Percentiles rank a stretch among this genome's conserved stretches.
Conservation (phyloP, 53 echinoderm and acorn worm species). For the Holothuria leucospilota region DNA sequence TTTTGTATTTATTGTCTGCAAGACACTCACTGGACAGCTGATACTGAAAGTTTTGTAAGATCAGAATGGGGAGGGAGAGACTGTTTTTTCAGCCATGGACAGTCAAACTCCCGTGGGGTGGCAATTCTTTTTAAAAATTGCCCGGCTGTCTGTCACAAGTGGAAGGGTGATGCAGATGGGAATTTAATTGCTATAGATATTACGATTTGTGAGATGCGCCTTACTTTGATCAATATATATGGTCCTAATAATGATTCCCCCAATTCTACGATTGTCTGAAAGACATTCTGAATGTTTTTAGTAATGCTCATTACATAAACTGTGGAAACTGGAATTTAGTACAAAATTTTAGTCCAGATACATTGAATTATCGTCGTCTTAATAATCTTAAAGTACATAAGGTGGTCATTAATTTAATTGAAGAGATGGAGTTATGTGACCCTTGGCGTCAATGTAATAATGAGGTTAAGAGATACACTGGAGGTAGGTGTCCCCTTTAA, state of each 20-base stretch:
- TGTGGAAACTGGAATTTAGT: constrained; percentile 41
- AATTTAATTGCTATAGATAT: constrained; percentile 20
- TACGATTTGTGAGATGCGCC: not conserved
- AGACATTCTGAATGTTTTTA: constrained; percentile 20
- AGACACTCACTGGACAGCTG: constrained; percentile 2
- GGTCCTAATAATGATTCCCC: constrained; percentile 38
- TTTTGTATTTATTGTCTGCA: not conserved
- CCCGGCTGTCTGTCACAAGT: not conserved
- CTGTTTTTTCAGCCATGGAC: constrained; percentile 8
- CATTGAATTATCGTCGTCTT: not conserved
- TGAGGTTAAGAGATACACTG: constrained; percentile 1
- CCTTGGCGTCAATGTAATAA: not conserved
- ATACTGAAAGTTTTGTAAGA: not conserved
- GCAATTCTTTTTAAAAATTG: constrained; percentile 4
- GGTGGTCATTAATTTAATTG: constrained; percentile 14
- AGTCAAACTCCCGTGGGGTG: not conserved
- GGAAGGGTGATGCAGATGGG: not conserved
- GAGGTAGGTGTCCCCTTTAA: constrained; percentile 26
- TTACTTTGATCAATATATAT: constrained; percentile 30
- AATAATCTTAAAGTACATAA: constrained; percentile 20
- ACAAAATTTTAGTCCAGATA: not conserved
- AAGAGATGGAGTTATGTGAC: constrained; percentile 26
- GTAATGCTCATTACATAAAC: constrained; percentile 24
- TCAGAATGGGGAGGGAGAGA: not conserved
- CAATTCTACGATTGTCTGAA: not conserved